A percentile compares a stretch with the other conserved stretches of the same genome.
Conservation (phyloP, 1,140 invertebrate species). For the Diorhabda sublineata region DNA sequence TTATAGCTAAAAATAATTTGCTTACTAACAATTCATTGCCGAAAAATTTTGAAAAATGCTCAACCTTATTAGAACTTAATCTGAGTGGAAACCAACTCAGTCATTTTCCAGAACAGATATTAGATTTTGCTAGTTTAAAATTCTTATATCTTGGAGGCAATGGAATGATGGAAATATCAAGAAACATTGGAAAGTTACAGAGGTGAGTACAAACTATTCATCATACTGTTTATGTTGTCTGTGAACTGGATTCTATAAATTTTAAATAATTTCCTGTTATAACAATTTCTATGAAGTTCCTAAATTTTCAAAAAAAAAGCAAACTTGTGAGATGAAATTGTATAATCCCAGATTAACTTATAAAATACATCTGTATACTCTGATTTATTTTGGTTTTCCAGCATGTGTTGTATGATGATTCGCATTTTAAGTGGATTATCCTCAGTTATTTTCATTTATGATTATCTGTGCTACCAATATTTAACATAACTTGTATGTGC, state of each 20-base stretch:
- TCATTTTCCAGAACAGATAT: slow-evolving; percentile 80
- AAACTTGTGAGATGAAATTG: too few relatives aligned
- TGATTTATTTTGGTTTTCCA: too few relatives aligned
- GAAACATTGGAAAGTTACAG: slow-evolving; percentile 74
- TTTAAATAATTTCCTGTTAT: too few relatives aligned
- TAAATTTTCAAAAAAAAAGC: too few relatives aligned
- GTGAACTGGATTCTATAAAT: background rate
- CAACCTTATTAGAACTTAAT: slow-evolving; percentile 75
- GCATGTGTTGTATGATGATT: too few relatives aligned
- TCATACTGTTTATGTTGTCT: background rate
- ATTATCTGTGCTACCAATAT: too few relatives aligned
- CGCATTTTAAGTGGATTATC: too few relatives aligned
- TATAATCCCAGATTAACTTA: too few relatives aligned
- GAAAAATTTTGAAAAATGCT: slow-evolving; percentile 66
- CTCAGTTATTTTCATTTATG: too few relatives aligned
- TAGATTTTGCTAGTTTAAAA: slow-evolving; percentile 70
- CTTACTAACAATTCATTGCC: slow-evolving; percentile 78
- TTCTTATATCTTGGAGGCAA: slow-evolving; percentile 90
- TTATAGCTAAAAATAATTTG: slow-evolving; percentile 85
- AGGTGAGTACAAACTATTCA: slow-evolving; percentile 52
- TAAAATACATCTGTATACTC: too few relatives aligned
- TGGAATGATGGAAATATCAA: slow-evolving; percentile 72
- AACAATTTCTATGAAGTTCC: too few relatives aligned
- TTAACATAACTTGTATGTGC: too few relatives aligned
- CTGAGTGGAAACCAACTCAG: slow-evolving; percentile 86